Percentiles rank a stretch among this genome's conserved stretches.
These are phyloP conservation scores for Tautogolabrus adspersus DNA, from an alignment of 2,113 vertebrate species.

Conservation along the genomic window DNA sequence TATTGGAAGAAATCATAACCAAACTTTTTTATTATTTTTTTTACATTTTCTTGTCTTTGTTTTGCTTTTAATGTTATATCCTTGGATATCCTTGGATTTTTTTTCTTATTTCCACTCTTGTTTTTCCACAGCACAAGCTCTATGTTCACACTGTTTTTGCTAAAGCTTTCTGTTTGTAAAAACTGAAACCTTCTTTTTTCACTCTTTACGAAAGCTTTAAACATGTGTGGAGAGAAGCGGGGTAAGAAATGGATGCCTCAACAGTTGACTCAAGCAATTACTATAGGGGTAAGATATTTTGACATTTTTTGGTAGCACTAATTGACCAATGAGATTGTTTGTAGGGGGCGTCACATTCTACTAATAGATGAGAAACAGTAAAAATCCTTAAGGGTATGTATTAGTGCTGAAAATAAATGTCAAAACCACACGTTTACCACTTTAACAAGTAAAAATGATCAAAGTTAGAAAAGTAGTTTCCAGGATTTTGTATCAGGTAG, in stretches of 20 bases:
- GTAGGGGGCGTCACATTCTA: background rate
- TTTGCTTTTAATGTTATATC: slow-evolving; percentile 22
- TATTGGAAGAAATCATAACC: background rate
- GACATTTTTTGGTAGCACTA: background rate
- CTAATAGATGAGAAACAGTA: background rate
- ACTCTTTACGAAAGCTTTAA: slow-evolving; percentile 13
- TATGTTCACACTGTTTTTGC: background rate
- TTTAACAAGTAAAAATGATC: background rate
- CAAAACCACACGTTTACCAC: background rate
- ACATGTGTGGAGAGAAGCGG: background rate
- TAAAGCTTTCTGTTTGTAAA: background rate
- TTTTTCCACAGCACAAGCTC: background rate
- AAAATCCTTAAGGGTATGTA: background rate
- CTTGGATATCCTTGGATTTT: background rate
- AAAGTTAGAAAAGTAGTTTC: background rate
- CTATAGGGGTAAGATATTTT: background rate
- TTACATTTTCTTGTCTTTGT: slow-evolving; percentile 14
- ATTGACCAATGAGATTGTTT: background rate
- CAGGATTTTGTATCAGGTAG: background rate
- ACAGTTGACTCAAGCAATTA: background rate
- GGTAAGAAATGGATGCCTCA: background rate
- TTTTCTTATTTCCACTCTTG: background rate
- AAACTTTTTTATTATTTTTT: background rate
- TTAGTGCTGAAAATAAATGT: background rate
- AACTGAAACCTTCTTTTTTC: no score